Evolutionary conservation across 2,113 vertebrate genomes (phyloP).

Genomic region (Otus sunia): DNA sequence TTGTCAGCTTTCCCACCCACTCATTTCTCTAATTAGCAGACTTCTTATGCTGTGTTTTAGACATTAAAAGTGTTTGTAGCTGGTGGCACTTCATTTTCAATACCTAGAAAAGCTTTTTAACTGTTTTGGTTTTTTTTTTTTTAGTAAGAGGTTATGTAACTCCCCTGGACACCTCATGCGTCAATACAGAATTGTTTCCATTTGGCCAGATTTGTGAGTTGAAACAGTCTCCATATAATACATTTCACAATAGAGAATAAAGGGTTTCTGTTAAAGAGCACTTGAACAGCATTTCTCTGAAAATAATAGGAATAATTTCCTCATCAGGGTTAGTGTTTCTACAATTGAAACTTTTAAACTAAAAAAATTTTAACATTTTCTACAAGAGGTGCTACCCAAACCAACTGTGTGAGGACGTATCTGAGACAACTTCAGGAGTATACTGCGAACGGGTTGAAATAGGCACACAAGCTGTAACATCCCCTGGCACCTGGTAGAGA

Average conservation of each 20-base stretch:
- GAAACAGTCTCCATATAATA: slow-evolving; percentile 8
- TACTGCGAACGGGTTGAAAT: neutral
- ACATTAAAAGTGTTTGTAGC: neutral
- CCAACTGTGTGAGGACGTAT: neutral
- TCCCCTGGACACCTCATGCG: neutral
- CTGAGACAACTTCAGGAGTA: neutral
- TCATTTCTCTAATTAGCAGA: neutral
- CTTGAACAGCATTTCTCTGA: neutral
- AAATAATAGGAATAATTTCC: slow-evolving; percentile 10
- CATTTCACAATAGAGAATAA: neutral
- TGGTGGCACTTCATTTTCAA: neutral
- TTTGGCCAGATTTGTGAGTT: slow-evolving; percentile 3
- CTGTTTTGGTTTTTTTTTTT: neutral
- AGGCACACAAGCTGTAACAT: neutral
- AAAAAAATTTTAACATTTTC: neutral
- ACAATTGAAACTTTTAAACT: neutral
- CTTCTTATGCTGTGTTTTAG: neutral
- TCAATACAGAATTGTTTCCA: neutral
- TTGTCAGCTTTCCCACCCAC: neutral
- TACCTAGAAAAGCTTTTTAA: neutral
- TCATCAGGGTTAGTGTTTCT: neutral
- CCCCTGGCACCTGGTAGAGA: neutral
- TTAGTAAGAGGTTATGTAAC: neutral
- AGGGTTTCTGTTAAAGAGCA: neutral
- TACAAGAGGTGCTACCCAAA: neutral